These are phyloP conservation scores for Pseudorectes ferrugineus DNA, from an alignment of 2,113 vertebrate genomes.

Conservation along the genomic window DNA sequence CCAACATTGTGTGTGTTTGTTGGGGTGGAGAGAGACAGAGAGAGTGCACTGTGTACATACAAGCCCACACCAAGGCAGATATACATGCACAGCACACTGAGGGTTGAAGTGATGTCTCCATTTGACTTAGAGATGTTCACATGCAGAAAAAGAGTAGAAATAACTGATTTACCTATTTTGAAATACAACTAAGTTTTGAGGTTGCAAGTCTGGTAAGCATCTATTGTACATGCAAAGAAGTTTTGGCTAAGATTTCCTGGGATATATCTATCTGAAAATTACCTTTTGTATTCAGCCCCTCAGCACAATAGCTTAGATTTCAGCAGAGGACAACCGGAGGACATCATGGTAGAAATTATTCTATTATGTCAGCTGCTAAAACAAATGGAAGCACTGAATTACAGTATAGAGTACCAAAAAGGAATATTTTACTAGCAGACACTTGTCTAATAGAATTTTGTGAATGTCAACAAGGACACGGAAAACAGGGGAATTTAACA, in stretches of 20 bases:
- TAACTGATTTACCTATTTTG: neutral
- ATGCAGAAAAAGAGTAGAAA: constrained; percentile 5
- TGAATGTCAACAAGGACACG: constrained; percentile 19
- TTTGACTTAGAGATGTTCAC: neutral
- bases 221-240: neutral
- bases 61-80: neutral
- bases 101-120: neutral
- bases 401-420: neutral
- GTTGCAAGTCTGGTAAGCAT: neutral
- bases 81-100: neutral
- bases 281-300: constrained; percentile 17
- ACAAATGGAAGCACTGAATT: constrained; percentile 41
- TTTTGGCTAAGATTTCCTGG: constrained; percentile 22
- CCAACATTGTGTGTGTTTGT: too few relatives aligned
- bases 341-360: neutral
- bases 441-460: neutral
- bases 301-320: constrained; percentile 9
- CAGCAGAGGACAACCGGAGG: constrained; percentile 57
- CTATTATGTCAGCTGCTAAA: constrained; percentile 35
- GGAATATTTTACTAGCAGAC: neutral
- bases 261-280: constrained; percentile 51
- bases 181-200: constrained; percentile 11
- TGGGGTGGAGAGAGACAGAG: too few relatives aligned
- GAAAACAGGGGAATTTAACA: constrained; percentile 1
- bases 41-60: neutral